These are phyloP conservation scores for Phymatocera aterrima DNA, from an alignment of 2,888 invertebrate species.

Conservation along the genomic window DNA sequence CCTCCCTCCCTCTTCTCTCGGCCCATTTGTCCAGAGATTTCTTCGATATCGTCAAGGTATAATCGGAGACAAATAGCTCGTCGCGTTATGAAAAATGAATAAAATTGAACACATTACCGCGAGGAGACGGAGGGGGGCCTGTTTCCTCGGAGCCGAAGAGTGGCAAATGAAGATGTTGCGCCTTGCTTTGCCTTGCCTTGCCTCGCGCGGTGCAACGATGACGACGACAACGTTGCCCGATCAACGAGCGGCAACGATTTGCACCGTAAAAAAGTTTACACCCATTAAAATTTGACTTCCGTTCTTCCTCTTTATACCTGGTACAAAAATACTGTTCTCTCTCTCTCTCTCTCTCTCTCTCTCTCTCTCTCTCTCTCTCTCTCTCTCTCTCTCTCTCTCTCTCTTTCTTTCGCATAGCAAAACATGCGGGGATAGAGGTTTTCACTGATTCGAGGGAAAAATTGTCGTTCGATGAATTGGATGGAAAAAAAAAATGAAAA, in stretches of 20 bases:
- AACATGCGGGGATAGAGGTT: no score
- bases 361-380: not conserved
- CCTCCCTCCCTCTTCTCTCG: no score
- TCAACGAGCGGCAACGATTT: slow-evolving; percentile 56
- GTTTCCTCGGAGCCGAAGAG: slow-evolving; percentile 49
- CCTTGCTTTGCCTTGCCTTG: no score
- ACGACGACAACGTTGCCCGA: slow-evolving; percentile 59
- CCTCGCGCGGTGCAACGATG: no score
- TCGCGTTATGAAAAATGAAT: slow-evolving; percentile 17
- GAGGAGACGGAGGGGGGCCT: slow-evolving; percentile 56
- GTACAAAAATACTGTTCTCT: no score
- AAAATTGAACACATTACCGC: slow-evolving; percentile 49
- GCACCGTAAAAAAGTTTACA: slow-evolving; percentile 53
- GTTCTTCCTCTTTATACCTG: not conserved
- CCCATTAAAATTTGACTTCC: slow-evolving; percentile 53
- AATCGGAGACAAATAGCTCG: slow-evolving; percentile 63
- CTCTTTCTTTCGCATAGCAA: no score
- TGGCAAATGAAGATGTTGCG: slow-evolving; percentile 66
- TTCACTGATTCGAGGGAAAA: no score
- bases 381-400: no score
- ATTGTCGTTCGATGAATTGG: no score
- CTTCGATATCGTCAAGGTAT: slow-evolving; percentile 61
- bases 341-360: not conserved
- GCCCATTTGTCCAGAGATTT: no score
- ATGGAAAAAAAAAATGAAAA: no score